phyloP scores from a whole-genome alignment of 2,888 invertebrate species.

The Acanthococcus lagerstroemiae region DNA sequence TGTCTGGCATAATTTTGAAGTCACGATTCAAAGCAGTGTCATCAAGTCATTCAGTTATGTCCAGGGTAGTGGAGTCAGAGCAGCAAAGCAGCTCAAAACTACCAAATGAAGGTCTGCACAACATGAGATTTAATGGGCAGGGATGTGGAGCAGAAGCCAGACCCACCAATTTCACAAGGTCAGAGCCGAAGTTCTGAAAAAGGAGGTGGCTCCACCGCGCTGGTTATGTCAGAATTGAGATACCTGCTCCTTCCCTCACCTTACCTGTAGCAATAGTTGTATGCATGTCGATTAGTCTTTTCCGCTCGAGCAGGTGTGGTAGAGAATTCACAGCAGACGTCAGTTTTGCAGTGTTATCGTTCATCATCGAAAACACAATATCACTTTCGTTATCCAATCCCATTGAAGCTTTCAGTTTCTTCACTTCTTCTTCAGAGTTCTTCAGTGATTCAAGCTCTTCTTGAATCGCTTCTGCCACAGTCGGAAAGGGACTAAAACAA shows the following conservation, averaged over 20 bases:
- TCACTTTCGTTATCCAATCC: constrained; percentile 83
- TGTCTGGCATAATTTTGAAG: background rate
- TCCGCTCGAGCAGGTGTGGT: constrained; percentile 93
- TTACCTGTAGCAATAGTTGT: constrained; percentile 90
- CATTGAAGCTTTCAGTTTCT: constrained; percentile 87
- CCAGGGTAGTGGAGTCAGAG: too few species aligned
- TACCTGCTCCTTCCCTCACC: background rate
- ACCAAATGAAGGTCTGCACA: too few species aligned
- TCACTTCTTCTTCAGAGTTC: constrained; percentile 91
- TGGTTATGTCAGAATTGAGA: background rate
- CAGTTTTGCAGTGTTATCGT: constrained; percentile 83
- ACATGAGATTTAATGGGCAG: too few species aligned
- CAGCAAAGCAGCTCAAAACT: too few species aligned
- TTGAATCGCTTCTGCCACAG: constrained; percentile 96
- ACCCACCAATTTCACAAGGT: too few species aligned
- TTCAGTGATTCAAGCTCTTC: constrained; percentile 93
- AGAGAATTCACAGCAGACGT: constrained; percentile 92
- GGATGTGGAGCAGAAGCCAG: background rate
- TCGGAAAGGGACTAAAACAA: constrained; percentile 62
- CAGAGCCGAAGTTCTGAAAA: too few species aligned
- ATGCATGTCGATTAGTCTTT: constrained; percentile 95
- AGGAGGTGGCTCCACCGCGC: too few species aligned
- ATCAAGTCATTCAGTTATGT: background rate
- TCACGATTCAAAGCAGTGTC: too few species aligned
- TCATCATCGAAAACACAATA: constrained; percentile 73